A percentile compares a stretch with the other conserved stretches of the same genome.
These are phyloP conservation scores for Protonibea diacanthus DNA, from an alignment of 2,797 vertebrate genomes.

Conservation along the genomic window DNA sequence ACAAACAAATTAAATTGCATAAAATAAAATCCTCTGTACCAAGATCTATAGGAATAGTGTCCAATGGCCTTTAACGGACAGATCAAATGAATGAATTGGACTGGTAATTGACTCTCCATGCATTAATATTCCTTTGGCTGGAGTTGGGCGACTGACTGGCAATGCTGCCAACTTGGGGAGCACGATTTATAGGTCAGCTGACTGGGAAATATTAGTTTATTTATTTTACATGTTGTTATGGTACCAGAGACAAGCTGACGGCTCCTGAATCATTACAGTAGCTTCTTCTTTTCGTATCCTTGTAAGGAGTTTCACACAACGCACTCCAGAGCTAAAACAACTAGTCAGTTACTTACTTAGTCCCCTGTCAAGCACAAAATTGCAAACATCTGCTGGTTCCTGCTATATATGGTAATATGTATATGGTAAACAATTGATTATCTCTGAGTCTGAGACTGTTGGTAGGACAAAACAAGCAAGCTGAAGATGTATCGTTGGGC, in stretches of 20 bases:
- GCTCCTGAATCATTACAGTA: not conserved
- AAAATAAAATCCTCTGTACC: constrained; percentile 2
- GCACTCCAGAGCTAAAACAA: not conserved
- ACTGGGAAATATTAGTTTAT: not conserved
- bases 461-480: not conserved
- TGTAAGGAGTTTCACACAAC: not conserved
- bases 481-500: not conserved
- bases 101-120: constrained; percentile 35
- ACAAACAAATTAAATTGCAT: not conserved
- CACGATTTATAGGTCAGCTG: not conserved
- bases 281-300: not conserved
- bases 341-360: not conserved
- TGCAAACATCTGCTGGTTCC: not conserved
- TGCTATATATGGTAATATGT: not conserved
- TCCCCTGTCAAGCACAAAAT: not conserved
- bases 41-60: not conserved
- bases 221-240: not conserved
- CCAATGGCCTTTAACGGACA: constrained; percentile 7
- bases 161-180: not conserved
- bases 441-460: not conserved
- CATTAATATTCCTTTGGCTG: constrained; percentile 47
- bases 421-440: not conserved
- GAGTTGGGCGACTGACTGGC: constrained; percentile 39
- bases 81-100: constrained; percentile 36
- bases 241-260: not conserved